Evolutionary conservation across 2,888 invertebrate genomes (phyloP).

Genomic region (Tetheella fluctuosa): DNA sequence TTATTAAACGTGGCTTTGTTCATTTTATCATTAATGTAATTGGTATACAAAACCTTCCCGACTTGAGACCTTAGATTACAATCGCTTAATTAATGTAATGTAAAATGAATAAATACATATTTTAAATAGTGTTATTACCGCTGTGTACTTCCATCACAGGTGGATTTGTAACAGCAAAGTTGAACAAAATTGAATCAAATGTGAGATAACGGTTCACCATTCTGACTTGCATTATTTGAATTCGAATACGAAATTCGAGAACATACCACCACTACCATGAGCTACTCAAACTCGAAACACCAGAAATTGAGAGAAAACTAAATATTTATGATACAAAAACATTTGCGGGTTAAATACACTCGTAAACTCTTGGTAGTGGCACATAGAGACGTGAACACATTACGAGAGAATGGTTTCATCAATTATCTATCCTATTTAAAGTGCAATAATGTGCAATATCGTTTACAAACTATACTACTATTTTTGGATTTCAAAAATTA

Average conservation of each 20-base stretch:
- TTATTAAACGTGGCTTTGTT: conserved; percentile 42
- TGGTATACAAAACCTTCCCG: conserved; percentile 44
- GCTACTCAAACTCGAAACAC: conserved; percentile 25
- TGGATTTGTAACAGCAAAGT: conserved; percentile 45
- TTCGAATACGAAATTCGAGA: conserved; percentile 38
- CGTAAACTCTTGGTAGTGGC: conserved; percentile 35
- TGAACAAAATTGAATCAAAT: conserved; percentile 35
- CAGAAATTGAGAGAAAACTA: conserved; percentile 36
- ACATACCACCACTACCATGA: conserved; percentile 39
- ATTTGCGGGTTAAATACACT: conserved; percentile 34
- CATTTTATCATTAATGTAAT: conserved; percentile 35
- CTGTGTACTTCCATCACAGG: conserved; percentile 44
- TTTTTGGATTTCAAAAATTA: conserved; percentile 51
- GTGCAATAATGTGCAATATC: conserved; percentile 63
- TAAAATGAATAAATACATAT: conserved; percentile 47
- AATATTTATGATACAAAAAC: conserved; percentile 40
- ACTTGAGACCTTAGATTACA: conserved; percentile 48
- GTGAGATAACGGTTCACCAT: conserved; percentile 25
- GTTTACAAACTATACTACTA: conserved; percentile 56
- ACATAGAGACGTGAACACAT: conserved; percentile 22
- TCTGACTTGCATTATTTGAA: conserved; percentile 23
- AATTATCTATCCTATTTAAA: conserved; percentile 56
- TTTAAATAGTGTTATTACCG: conserved; percentile 38
- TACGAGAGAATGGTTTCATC: conserved; percentile 37
- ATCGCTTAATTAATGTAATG: conserved; percentile 42